Evolutionary conservation across 2,113 vertebrate genomes (phyloP).

Genomic region (Pyxicephalus adspersus): DNA sequence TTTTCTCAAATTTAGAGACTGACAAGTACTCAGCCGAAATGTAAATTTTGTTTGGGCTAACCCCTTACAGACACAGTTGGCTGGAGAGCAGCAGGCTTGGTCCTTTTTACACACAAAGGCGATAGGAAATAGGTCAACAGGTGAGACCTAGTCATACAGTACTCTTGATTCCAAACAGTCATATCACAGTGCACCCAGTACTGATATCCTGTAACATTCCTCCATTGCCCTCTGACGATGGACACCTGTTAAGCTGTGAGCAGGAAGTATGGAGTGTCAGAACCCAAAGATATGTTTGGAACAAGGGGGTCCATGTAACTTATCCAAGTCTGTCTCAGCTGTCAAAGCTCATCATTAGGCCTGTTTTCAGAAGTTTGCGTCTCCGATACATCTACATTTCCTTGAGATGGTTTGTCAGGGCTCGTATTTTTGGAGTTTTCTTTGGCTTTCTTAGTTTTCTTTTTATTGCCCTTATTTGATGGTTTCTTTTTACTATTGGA

Average conservation of each 20-base stretch:
- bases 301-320: not conserved
- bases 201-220: not conserved
- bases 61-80: too few relatives aligned
- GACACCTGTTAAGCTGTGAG: not conserved
- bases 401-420: conserved; percentile 30
- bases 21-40: too few relatives aligned
- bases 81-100: too few relatives aligned
- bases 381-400: conserved; percentile 41
- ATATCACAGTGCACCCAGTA: not conserved
- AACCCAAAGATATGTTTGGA: not conserved
- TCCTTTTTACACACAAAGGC: too few relatives aligned
- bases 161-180: not conserved
- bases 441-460: conserved; percentile 66
- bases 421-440: conserved; percentile 57
- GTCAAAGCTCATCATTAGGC: conserved; percentile 41
- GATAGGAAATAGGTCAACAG: too few relatives aligned
- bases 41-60: too few relatives aligned
- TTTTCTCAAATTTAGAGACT: too few relatives aligned
- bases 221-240: not conserved
- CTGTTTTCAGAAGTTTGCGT: conserved; percentile 6
- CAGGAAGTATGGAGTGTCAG: not conserved
- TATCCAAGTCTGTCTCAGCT: not conserved
- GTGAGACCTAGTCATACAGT: not conserved
- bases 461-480: conserved; percentile 73
- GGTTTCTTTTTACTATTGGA: conserved; percentile 74